phyloP scores from a whole-genome alignment of 2,113 vertebrate species.

The Prinia subflava region DNA sequence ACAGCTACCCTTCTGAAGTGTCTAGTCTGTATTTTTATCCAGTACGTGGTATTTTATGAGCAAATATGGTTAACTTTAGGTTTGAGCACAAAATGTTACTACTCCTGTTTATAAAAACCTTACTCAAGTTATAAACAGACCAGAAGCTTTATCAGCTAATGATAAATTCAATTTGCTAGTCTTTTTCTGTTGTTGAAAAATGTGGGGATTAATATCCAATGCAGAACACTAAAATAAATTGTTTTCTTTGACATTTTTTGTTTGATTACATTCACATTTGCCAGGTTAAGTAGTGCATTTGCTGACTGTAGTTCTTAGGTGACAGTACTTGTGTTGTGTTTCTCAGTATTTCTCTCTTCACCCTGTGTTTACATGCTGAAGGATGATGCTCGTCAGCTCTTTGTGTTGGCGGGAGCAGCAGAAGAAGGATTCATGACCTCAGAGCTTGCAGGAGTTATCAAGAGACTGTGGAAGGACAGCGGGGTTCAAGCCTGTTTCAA shows the following conservation, averaged over 20 bases:
- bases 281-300: not conserved
- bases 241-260: not conserved
- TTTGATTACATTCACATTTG: not conserved
- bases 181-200: not conserved
- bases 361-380: constrained; percentile 42
- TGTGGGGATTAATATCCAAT: not conserved
- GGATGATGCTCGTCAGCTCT: constrained; percentile 97
- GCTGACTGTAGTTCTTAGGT: not conserved
- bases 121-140: not conserved
- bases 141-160: not conserved
- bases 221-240: not conserved
- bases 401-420: constrained; percentile 92
- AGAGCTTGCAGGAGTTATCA: constrained; percentile 96
- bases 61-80: not conserved
- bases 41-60: not conserved
- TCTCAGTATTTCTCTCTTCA: not conserved
- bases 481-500: constrained; percentile 96
- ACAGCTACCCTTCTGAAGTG: not conserved
- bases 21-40: not conserved
- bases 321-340: not conserved
- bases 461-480: constrained; percentile 92
- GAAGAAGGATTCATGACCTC: constrained; percentile 98
- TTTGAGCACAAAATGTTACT: not conserved
- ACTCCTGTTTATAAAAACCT: not conserved
- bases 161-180: not conserved